Evolutionary conservation across 2,888 invertebrate species (phyloP).

Genomic region (Malthinus seriepunctatus): DNA sequence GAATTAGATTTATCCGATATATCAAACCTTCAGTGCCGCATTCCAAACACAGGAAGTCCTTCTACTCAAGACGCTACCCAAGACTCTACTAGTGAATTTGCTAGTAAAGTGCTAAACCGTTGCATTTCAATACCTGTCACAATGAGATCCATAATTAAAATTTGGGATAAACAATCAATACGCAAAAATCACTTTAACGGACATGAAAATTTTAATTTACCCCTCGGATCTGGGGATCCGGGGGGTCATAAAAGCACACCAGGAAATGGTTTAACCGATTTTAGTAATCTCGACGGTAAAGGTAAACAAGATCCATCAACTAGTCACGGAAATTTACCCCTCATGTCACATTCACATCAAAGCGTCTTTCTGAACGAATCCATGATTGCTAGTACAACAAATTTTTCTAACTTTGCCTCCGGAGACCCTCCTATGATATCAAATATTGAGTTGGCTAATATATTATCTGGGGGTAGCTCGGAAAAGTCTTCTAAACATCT

Average conservation of each 20-base stretch:
- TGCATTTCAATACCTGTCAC: constrained; percentile 93
- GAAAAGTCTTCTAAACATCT: constrained; percentile 53
- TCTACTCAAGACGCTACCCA: constrained; percentile 43
- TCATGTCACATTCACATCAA: constrained; percentile 47
- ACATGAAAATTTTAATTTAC: constrained; percentile 66
- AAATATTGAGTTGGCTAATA: constrained; percentile 50
- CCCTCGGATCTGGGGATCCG: constrained; percentile 70
- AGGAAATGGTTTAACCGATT: constrained; percentile 55
- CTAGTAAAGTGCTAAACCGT: constrained; percentile 78
- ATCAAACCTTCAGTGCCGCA: constrained; percentile 75
- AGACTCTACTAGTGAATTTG: constrained; percentile 59
- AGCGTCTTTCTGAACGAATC: constrained; percentile 51
- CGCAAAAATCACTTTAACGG: constrained; percentile 51
- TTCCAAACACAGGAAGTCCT: constrained; percentile 65
- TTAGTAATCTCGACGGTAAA: constrained; percentile 49
- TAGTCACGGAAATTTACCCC: constrained; percentile 36
- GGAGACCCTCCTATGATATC: constrained; percentile 39
- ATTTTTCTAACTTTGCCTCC: constrained; percentile 51
- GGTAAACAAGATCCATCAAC: constrained; percentile 53
- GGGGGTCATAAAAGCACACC: constrained; percentile 57
- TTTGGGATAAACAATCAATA: constrained; percentile 77
- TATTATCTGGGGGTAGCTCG: constrained; percentile 43
- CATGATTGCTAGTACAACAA: constrained; percentile 46
- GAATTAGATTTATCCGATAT: constrained; percentile 86
- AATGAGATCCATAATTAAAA: constrained; percentile 82